Percentiles rank a stretch among this genome's conserved stretches.
Evolutionary conservation across 2,113 vertebrate species (phyloP).

Genomic region (Haemorhous mexicanus): DNA sequence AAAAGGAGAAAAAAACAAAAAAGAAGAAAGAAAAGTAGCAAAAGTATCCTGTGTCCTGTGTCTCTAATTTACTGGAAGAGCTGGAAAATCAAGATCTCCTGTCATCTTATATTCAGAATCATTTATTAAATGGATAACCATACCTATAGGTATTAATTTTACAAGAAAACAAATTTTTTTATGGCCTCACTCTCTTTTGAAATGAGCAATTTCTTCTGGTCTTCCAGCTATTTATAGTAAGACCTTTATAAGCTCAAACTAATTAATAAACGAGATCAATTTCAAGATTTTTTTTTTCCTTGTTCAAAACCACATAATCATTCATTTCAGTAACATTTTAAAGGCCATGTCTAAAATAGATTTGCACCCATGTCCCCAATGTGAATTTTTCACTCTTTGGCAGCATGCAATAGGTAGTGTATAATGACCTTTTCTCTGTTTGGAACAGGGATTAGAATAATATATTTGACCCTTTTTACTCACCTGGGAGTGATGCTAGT

Average conservation of each 20-base stretch:
- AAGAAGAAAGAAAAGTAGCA: background rate
- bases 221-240: slow-evolving; percentile 76
- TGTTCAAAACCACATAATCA: slow-evolving; percentile 77
- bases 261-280: slow-evolving; percentile 82
- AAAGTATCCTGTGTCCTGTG: background rate
- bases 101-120: background rate
- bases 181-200: slow-evolving; percentile 49
- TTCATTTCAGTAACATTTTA: slow-evolving; percentile 79
- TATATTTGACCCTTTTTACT: slow-evolving; percentile 82
- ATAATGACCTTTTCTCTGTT: slow-evolving; percentile 83
- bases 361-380: slow-evolving; percentile 75
- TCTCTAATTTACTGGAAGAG: background rate
- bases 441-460: slow-evolving; percentile 85
- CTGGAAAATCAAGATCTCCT: background rate
- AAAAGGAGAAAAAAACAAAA: background rate
- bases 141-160: slow-evolving; percentile 49
- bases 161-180: slow-evolving; percentile 63
- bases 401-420: slow-evolving; percentile 70
- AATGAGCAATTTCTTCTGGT: slow-evolving; percentile 68
- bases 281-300: slow-evolving; percentile 71
- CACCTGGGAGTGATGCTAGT: slow-evolving; percentile 78
- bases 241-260: slow-evolving; percentile 79
- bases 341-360: slow-evolving; percentile 81
- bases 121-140: background rate
- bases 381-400: slow-evolving; percentile 79